Evolutionary conservation across 1,140 invertebrate species (phyloP), one percentile per base, ranked within the genome.

Genomic region (Hormaphis cornu): DNA sequence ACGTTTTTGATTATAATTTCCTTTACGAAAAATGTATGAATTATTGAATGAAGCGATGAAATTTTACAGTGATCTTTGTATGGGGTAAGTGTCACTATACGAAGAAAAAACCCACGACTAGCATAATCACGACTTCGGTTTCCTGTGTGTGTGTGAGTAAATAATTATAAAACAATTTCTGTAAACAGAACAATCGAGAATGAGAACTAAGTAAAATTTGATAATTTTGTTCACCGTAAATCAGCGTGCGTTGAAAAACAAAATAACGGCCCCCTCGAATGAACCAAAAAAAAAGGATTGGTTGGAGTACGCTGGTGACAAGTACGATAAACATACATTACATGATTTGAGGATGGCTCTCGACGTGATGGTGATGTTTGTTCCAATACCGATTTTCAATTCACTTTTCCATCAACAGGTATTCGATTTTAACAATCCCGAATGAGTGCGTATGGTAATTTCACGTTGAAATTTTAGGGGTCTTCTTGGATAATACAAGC

Each of bases 31-130:
- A n/a, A n/a, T n/a, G n/a, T n/a, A n/a, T n/a, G n/a, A n/a, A n/a
- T n/a, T n/a, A n/a, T n/a, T n/a, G n/a, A n/a, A n/a, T n/a, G n/a
- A n/a, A n/a, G n/a, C n/a, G n/a, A n/a, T n/a, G n/a, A n/a, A n/a
- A n/a, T n/a, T n/a, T n/a, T n/a, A n/a, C n/a, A 91, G 87, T 89
- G 44, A 83, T 96, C 70, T 97, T 97, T 76, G 76, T 89, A 24
- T 70, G 81, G 71, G 94, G 94, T 10, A 89, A 85, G 76, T 81
- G 79, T 1, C 69, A 87, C 70, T 98, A 98, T 76, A 84, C 80
- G 52, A 86, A 90, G 12, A 85, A 86, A 73, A 82, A 88, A 69
- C 90, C 93, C 0, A 79, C 86, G 63, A 93, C 93, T 37, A 97
- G 95, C 77, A 81, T 96, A 40, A 80, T 96, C 8, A 80, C 88